Evolutionary conservation across 2,113 vertebrate species (phyloP).

Genomic region (Tupaia chinensis): DNA sequence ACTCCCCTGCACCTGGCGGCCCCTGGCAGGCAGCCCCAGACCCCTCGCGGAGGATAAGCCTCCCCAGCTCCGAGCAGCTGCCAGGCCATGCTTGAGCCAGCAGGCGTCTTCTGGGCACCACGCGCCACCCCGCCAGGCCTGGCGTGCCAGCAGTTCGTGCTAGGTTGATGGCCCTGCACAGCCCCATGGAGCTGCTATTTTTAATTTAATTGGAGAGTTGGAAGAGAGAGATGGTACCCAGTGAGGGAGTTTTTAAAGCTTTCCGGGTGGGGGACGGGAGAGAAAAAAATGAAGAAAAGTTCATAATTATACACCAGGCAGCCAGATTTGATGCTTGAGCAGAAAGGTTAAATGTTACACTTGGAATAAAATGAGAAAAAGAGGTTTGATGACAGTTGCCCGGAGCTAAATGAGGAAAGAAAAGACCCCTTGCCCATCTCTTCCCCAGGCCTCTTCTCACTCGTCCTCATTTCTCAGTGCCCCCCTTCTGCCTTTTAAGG

Average conservation of each 20-base stretch:
- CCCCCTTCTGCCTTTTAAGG: not conserved
- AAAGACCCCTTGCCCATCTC: not conserved
- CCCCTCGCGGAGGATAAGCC: not conserved
- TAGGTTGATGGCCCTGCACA: constrained; percentile 69
- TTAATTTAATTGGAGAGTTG: constrained; percentile 82
- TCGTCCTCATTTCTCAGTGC: not conserved
- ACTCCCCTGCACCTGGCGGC: constrained; percentile 74
- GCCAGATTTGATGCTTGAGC: constrained; percentile 73
- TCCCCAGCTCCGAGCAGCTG: constrained; percentile 62
- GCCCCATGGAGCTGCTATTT: constrained; percentile 76
- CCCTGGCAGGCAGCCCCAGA: constrained; percentile 71
- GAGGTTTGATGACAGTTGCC: constrained; percentile 57
- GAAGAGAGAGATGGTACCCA: constrained; percentile 72
- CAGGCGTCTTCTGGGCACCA: constrained; percentile 65
- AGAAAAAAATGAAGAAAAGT: constrained; percentile 63
- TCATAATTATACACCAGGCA: constrained; percentile 79
- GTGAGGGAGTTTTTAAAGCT: constrained; percentile 76
- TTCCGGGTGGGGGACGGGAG: not conserved
- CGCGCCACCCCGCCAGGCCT: constrained; percentile 51
- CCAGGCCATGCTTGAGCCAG: constrained; percentile 24
- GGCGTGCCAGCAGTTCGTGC: constrained; percentile 19
- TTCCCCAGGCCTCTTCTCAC: not conserved
- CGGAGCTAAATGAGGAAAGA: constrained; percentile 50
- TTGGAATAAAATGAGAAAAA: constrained; percentile 72
- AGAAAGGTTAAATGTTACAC: constrained; percentile 83